Evolutionary conservation across 2,888 invertebrate species (phyloP).

Genomic region (Blastobasis adustella): DNA sequence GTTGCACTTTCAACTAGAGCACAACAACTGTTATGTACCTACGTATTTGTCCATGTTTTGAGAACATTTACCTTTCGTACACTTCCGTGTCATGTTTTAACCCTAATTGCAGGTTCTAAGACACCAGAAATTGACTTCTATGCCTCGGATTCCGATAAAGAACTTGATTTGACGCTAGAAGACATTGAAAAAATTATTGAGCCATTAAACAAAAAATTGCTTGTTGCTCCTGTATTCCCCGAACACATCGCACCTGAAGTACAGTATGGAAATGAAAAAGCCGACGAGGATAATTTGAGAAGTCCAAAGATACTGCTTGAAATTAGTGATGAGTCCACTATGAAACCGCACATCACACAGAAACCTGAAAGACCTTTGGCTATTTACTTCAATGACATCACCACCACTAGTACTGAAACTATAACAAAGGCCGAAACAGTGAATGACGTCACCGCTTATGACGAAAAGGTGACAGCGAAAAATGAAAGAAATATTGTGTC

Average conservation of each 20-base stretch:
- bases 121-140: conserved; percentile 68
- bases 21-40: too few species aligned
- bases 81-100: neutral
- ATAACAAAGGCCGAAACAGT: conserved; percentile 43
- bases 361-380: conserved; percentile 62
- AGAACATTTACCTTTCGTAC: neutral
- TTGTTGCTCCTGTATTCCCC: conserved; percentile 57
- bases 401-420: conserved; percentile 32
- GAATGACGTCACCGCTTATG: conserved; percentile 41
- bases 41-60: too few species aligned
- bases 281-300: conserved; percentile 49
- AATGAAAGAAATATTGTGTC: conserved; percentile 17
- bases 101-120: conserved; percentile 47
- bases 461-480: conserved; percentile 33
- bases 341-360: conserved; percentile 64
- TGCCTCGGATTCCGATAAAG: conserved; percentile 40
- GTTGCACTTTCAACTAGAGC: too few species aligned
- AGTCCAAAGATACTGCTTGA: conserved; percentile 42
- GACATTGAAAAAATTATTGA: conserved; percentile 28
- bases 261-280: conserved; percentile 68
- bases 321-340: conserved; percentile 42
- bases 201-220: conserved; percentile 33
- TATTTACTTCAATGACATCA: conserved; percentile 51
- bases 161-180: conserved; percentile 5
- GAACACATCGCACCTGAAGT: conserved; percentile 63